A percentile compares a stretch with the other conserved stretches of the same genome.
Conservation (phyloP, 2,888 invertebrate species). For the Euspilapteryx auroguttella region DNA sequence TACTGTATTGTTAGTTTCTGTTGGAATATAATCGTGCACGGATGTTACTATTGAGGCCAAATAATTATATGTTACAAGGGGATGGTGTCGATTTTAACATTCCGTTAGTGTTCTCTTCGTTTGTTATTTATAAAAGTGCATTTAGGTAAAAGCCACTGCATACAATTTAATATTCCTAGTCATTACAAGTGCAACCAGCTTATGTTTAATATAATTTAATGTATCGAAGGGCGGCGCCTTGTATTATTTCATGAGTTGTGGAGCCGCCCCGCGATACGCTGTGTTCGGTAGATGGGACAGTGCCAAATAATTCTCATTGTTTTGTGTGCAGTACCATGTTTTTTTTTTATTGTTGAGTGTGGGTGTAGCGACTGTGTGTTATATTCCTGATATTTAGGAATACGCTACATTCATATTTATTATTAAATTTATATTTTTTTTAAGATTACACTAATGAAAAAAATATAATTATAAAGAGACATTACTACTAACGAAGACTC, state of each 20-base stretch:
- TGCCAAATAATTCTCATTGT: slow-evolving; percentile 57
- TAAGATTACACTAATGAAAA: slow-evolving; percentile 41
- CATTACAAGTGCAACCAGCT: slow-evolving; percentile 57
- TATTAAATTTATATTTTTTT: slow-evolving; percentile 22
- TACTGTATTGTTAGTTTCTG: slow-evolving; percentile 15
- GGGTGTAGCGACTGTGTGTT: slow-evolving; percentile 58
- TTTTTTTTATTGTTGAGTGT: slow-evolving; percentile 37
- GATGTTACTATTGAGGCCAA: slow-evolving; percentile 59
- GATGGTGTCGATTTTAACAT: slow-evolving; percentile 61
- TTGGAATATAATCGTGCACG: slow-evolving; percentile 17
- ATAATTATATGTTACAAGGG: slow-evolving; percentile 55
- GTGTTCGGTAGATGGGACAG: slow-evolving; percentile 42
- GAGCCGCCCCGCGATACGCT: too few relatives aligned
- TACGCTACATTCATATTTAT: slow-evolving; percentile 59
- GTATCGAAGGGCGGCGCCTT: slow-evolving; percentile 24
- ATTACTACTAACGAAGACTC: slow-evolving; percentile 51
- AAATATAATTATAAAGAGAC: slow-evolving; percentile 36
- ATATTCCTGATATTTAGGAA: slow-evolving; percentile 61
- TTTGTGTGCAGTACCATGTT: slow-evolving; percentile 40
- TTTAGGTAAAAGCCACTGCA: slow-evolving; percentile 48
- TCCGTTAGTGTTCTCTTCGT: slow-evolving; percentile 37
- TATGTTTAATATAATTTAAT: slow-evolving; percentile 51
- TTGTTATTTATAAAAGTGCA: slow-evolving; percentile 19
- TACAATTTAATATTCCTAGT: slow-evolving; percentile 55
- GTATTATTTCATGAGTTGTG: slow-evolving; percentile 32